These are phyloP conservation scores for Drosophila nr. fundita DNA, from an alignment of 2,888 invertebrate species.

Conservation along the genomic window DNA sequence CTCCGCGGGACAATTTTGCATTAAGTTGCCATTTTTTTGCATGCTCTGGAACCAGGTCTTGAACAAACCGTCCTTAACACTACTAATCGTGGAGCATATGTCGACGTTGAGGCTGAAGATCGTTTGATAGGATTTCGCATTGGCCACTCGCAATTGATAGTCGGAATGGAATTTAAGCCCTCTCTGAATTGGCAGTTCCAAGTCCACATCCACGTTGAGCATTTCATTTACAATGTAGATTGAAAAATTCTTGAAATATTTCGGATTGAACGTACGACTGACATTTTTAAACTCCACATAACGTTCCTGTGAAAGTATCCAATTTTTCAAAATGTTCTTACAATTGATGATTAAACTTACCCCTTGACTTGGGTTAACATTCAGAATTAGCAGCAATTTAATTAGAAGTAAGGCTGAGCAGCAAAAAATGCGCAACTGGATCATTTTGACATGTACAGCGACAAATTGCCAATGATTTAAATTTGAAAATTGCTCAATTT, in stretches of 20 bases:
- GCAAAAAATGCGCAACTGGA: not conserved
- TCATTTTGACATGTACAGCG: constrained; percentile 17
- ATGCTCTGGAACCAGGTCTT: constrained; percentile 66
- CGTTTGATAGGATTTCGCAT: constrained; percentile 61
- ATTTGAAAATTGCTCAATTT: not conserved
- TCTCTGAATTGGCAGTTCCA: constrained; percentile 37
- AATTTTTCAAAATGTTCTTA: not conserved
- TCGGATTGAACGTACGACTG: constrained; percentile 40
- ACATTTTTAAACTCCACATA: constrained; percentile 29
- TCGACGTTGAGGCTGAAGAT: constrained; percentile 55
- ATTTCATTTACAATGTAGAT: constrained; percentile 27
- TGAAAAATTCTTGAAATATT: constrained; percentile 52
- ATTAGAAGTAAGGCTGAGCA: not conserved
- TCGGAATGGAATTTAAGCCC: constrained; percentile 55
- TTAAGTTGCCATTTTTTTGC: constrained; percentile 60
- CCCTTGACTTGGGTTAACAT: constrained; percentile 15
- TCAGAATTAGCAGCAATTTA: not conserved
- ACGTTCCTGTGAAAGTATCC: constrained; percentile 40
- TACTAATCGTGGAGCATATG: constrained; percentile 44
- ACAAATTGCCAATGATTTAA: constrained; percentile 4
- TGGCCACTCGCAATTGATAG: constrained; percentile 57
- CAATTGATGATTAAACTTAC: constrained; percentile 31
- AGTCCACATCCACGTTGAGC: constrained; percentile 51
- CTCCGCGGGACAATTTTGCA: constrained; percentile 65
- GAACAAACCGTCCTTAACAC: constrained; percentile 56